A percentile compares a stretch with the other conserved stretches of the same genome.
Evolutionary conservation across 2,797 vertebrate species (phyloP).

Genomic region (Carcharodon carcharias): DNA sequence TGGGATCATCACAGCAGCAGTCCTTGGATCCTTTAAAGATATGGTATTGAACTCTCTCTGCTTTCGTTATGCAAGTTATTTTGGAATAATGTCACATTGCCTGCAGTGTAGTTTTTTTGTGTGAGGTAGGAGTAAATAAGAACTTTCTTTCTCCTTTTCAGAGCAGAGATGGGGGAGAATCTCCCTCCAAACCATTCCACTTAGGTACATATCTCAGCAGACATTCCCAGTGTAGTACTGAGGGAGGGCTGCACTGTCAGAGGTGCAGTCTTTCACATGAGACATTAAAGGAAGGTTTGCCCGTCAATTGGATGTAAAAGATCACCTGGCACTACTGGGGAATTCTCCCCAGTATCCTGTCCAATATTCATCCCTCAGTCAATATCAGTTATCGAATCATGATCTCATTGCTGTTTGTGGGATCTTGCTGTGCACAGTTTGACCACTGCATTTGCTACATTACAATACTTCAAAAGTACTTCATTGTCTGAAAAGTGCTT

Average conservation of each 20-base stretch:
- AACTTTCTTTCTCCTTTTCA: background rate
- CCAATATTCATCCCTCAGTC: background rate
- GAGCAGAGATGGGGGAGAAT: background rate
- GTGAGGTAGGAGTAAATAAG: background rate
- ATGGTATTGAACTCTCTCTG: conserved; percentile 61
- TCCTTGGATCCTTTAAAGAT: conserved; percentile 94
- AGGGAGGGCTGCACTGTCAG: background rate
- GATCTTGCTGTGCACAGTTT: background rate
- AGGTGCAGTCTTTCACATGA: background rate
- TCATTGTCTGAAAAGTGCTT: background rate
- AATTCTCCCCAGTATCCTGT: background rate
- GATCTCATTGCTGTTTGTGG: background rate
- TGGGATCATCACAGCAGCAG: conserved; percentile 91
- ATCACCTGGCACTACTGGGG: background rate
- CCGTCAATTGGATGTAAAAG: background rate
- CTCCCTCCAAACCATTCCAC: background rate
- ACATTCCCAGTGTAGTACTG: background rate
- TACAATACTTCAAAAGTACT: background rate
- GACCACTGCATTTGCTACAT: background rate
- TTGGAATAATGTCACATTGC: background rate
- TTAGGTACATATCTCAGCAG: background rate
- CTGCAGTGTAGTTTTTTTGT: background rate
- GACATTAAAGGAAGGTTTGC: background rate
- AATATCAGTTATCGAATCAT: background rate
- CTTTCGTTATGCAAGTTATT: background rate